Base-by-base conservation (phyloP, 1,140 invertebrate species). In the Augochlora pura region DNA sequence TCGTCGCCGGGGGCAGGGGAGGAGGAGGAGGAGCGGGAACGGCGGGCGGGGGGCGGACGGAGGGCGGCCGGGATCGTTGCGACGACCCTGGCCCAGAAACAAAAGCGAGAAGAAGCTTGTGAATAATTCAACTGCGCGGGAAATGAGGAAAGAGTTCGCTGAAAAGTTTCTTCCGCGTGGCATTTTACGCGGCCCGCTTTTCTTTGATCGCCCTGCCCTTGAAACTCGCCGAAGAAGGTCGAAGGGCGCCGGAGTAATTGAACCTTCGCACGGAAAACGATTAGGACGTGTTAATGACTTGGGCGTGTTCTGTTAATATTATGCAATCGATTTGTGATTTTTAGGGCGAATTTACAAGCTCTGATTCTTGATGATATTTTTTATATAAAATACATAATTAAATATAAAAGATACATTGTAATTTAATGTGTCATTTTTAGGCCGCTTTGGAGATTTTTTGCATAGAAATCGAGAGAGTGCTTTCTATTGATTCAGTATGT, bases 31-130 rank as follows among this genome's bases (percentile, higher is more conserved):
- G 39, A 6, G 54, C 6, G 16, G 52, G 18, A 32, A 4, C 32
- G 32, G 12, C 8, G 49, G 0, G 49, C 52, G 57, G 52, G 62
- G 9, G 59, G 32, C 6, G 39, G 65, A 54, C 16, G 52, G 4
- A 23, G 18, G 65, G 32, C 42, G 42, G 42, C 9, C 42, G 80
- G 18, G 87, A 88, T 93, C 89, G 89, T 89, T 87, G 88, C 86
- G 80, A 82, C 89, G 91, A 93, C 92, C 92, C 89, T 93, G 92
- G 92, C 92, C 92, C 90, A 92, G 92, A 93, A 92, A 93, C 91
- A 92, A 92, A 91, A 91, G 91, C 89, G 88, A 91, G 88, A 91
- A 91, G 89, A 91, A 90, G 89, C 90, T 92, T 88, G 90, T 93
- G 92, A 93, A 93, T 93, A 92, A 93, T 93, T 92, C 91, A 93